These are phyloP conservation scores for Alcis repandata DNA, from an alignment of 2,888 invertebrate genomes.

Conservation along the genomic window DNA sequence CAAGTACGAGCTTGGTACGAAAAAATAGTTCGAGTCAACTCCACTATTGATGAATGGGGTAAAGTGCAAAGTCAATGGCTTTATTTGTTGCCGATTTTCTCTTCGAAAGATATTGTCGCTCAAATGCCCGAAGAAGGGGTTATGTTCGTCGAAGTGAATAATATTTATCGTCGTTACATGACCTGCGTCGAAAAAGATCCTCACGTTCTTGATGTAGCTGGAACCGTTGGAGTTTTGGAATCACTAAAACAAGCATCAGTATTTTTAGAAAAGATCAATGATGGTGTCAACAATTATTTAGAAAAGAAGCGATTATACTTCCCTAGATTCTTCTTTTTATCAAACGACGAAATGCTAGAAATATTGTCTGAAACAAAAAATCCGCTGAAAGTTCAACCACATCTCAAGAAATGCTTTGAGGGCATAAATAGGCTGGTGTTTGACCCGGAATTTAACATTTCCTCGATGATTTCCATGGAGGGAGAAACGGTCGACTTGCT, in stretches of 20 bases:
- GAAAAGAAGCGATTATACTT: constrained; percentile 95
- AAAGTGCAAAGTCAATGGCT: constrained; percentile 95
- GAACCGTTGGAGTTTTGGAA: constrained; percentile 89
- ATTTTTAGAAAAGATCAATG: constrained; percentile 92
- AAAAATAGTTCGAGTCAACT: constrained; percentile 89
- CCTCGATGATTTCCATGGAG: constrained; percentile 92
- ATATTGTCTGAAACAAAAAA: constrained; percentile 96
- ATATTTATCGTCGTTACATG: constrained; percentile 89
- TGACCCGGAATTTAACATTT: constrained; percentile 90
- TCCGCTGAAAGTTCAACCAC: constrained; percentile 93
- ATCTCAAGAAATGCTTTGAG: constrained; percentile 95
- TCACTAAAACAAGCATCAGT: constrained; percentile 89
- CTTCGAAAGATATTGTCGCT: constrained; percentile 93
- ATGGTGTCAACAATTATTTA: constrained; percentile 93
- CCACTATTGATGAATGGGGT: constrained; percentile 93
- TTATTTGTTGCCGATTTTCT: constrained; percentile 94
- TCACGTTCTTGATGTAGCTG: constrained; percentile 89
- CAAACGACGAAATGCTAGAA: constrained; percentile 96
- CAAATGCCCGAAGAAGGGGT: constrained; percentile 95
- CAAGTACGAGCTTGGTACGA: constrained; percentile 92
- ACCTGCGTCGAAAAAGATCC: constrained; percentile 87
- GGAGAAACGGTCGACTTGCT: constrained; percentile 90
- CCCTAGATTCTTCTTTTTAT: constrained; percentile 95
- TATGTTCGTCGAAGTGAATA: constrained; percentile 91
- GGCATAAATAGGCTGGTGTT: constrained; percentile 92